Evolutionary conservation across 1,140 invertebrate genomes (phyloP).

Genomic region (Amphibalanus amphitrite): DNA sequence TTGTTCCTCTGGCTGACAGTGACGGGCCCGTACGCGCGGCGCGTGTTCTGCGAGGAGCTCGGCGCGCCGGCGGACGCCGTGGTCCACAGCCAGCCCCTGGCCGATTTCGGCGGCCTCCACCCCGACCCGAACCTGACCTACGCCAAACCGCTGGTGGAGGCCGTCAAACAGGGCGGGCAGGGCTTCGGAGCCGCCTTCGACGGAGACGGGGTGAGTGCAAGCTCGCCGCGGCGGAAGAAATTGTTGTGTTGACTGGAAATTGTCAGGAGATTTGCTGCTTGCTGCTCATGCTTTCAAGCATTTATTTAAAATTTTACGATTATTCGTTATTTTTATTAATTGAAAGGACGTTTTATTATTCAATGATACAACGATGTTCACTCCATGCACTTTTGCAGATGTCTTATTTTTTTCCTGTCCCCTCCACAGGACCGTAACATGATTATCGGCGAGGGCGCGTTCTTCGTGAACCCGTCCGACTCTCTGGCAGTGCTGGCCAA

Average conservation of each 20-base stretch:
- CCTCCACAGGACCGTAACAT: constrained; percentile 73
- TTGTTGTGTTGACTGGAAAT: no score
- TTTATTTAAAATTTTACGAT: no score
- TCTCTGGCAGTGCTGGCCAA: constrained; percentile 89
- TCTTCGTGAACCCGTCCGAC: constrained; percentile 96
- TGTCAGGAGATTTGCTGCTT: no score
- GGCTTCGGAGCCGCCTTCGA: constrained; percentile 98
- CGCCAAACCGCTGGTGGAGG: constrained; percentile 65
- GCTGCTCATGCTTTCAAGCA: no score
- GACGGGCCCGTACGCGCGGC: constrained; percentile 84
- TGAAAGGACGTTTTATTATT: no score
- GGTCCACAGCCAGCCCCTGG: constrained; percentile 56
- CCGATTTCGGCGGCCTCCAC: constrained; percentile 92
- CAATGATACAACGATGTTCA: no score
- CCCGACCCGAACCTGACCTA: constrained; percentile 98
- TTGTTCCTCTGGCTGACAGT: constrained; percentile 40
- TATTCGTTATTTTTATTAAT: no score
- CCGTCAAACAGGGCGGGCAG: constrained; percentile 56
- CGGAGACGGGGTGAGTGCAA: constrained; percentile 66
- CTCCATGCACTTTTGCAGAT: no score
- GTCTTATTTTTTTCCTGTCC: no score
- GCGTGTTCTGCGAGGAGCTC: constrained; percentile 76
- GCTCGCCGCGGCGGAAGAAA: no score
- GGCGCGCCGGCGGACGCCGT: constrained; percentile 43
- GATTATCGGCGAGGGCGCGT: constrained; percentile 91